Base-by-base conservation (phyloP, 1,140 invertebrate species). In the Drosophila pseudoananassae region DNA sequence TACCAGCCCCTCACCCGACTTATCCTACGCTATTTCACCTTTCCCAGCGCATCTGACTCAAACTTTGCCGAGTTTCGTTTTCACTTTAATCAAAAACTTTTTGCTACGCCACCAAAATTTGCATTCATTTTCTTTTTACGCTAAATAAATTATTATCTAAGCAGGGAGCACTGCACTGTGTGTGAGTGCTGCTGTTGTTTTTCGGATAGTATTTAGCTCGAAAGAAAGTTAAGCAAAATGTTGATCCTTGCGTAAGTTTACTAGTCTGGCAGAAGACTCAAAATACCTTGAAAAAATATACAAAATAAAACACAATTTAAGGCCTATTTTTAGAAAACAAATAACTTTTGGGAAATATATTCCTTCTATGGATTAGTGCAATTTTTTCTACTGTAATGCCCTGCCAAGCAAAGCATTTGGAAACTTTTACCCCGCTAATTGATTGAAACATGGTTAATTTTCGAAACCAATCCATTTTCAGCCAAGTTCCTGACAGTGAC, bases 111-210 rank as follows among this genome's bases (percentile, higher is more conserved):
- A 85, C 69, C 70, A 40, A 82, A 87, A 78, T 87, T 87, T 87
- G 83, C 83, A 87, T 87, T 87, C 82, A 87, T 87, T 87, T 87
- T 88, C 76, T 88, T 87, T 87, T 87, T 87, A 87, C 82, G 82
- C 82, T 82, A 87, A 87, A 87, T 87, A 87, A 87, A 87, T 88
- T 87, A 87, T 87, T 87, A 87, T 87, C 83, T 88, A 87, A 87
- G 82, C 82, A 66, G 49, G 59, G 36, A 45, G 56, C 45, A 58
- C 43, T 64, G 36, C 14, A 33, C 20, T 36, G 33, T 40, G 56
- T 61, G 63, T 45, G 17, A 40, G 46, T 52, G 9, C 38, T 36
- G 31, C 45, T 23, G 46, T 20, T 47, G 43, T 46, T 46, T 46
- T 20, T 17, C 7, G 60, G 47, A 55, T 36, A 36, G 50, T 69